A percentile compares a stretch with the other conserved stretches of the same genome.
phyloP scores from a whole-genome alignment of 1,140 invertebrate genomes.

The Calliopsis andreniformis region DNA sequence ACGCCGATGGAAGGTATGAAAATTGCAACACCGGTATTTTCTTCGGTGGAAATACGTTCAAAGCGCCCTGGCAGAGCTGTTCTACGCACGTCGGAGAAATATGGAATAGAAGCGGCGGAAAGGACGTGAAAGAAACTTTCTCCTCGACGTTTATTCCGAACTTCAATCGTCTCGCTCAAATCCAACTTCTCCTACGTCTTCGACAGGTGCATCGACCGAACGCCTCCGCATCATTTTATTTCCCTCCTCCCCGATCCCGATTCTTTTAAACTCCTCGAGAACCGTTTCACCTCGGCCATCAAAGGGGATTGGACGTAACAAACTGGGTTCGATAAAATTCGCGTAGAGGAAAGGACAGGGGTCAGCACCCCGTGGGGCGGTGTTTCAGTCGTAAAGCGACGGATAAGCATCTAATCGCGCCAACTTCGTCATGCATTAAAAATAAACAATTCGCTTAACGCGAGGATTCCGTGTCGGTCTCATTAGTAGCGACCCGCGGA shows the following conservation, averaged over 20 bases:
- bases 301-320: slow-evolving; percentile 7
- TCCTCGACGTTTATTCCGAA: slow-evolving; percentile 29
- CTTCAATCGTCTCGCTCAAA: slow-evolving; percentile 13
- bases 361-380: background rate
- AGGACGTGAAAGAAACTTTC: slow-evolving; percentile 30
- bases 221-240: background rate
- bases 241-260: background rate
- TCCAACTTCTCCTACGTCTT: background rate
- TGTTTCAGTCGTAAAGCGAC: background rate
- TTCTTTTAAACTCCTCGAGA: background rate
- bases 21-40: slow-evolving; percentile 5
- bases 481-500: slow-evolving; percentile 23
- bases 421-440: slow-evolving; percentile 34
- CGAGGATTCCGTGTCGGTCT: slow-evolving; percentile 44
- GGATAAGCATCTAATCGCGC: slow-evolving; percentile 33
- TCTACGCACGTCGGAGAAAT: background rate
- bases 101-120: background rate
- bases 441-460: slow-evolving; percentile 56
- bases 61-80: background rate
- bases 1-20: slow-evolving; percentile 1
- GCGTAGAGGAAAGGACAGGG: background rate
- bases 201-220: slow-evolving; percentile 1
- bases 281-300: background rate
- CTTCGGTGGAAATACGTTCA: background rate
- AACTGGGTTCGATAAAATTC: background rate